Evolutionary conservation across 2,888 invertebrate genomes (phyloP).

Genomic region (Macrostomum cliftonense): DNA sequence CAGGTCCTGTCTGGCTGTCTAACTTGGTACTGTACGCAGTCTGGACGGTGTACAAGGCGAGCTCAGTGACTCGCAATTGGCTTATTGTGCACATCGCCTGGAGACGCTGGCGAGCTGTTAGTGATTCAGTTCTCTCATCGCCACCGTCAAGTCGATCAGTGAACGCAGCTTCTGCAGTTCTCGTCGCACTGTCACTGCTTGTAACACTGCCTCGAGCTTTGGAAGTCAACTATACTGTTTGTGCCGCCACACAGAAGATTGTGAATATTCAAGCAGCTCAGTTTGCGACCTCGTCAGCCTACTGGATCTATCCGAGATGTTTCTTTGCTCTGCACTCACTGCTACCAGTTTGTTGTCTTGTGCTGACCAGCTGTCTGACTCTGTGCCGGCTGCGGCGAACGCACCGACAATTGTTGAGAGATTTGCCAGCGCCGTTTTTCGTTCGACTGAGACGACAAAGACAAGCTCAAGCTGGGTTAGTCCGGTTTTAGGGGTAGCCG

Average conservation of each 20-base stretch:
- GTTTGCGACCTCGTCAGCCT: too few relatives aligned
- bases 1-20: too few relatives aligned
- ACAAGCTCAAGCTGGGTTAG: too few relatives aligned
- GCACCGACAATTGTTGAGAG: too few relatives aligned
- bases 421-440: too few relatives aligned
- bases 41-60: slow-evolving; percentile 6
- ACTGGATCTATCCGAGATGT: slow-evolving; percentile 1
- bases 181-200: not conserved
- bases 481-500: too few relatives aligned
- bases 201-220: slow-evolving; percentile 1
- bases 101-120: slow-evolving; percentile 3
- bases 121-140: too few relatives aligned
- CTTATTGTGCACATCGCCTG: slow-evolving; percentile 8
- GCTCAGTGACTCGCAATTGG: slow-evolving; percentile 6
- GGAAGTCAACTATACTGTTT: slow-evolving; percentile 1
- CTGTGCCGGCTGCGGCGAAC: not conserved
- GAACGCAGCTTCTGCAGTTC: not conserved
- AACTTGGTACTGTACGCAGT: not conserved
- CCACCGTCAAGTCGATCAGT: not conserved
- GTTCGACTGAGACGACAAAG: too few relatives aligned
- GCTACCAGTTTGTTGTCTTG: slow-evolving; percentile 1
- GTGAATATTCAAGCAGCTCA: too few relatives aligned
- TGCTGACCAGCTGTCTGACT: not conserved
- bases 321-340: slow-evolving; percentile 5
- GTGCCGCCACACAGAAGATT: not conserved